These are phyloP conservation scores for Aldabrachelys gigantea DNA, from an alignment of 2,113 vertebrate genomes.

Conservation along the genomic window DNA sequence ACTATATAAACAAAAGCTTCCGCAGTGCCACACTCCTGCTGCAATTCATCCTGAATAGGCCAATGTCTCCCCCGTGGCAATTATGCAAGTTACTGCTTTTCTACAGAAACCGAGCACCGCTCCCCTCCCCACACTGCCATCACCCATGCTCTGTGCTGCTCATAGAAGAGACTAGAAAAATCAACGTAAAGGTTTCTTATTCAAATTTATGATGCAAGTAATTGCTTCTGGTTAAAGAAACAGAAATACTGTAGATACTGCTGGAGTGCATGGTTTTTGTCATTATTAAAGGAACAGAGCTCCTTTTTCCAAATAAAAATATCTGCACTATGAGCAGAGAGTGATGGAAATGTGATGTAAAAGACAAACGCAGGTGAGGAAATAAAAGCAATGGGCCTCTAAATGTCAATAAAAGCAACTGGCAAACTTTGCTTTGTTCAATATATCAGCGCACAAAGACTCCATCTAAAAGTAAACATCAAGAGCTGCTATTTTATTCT, in stretches of 20 bases:
- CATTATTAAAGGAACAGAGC: constrained; percentile 26
- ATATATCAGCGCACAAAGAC: neutral
- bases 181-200: neutral
- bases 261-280: constrained; percentile 50
- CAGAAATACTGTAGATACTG: constrained; percentile 18
- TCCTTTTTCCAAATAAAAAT: constrained; percentile 47
- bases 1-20: neutral
- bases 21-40: neutral
- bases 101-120: neutral
- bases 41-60: neutral
- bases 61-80: neutral
- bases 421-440: constrained; percentile 12
- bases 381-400: constrained; percentile 5
- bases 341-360: constrained; percentile 32
- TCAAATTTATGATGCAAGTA: constrained; percentile 2
- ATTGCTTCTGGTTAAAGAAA: constrained; percentile 48
- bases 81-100: neutral
- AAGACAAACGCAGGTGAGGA: constrained; percentile 43
- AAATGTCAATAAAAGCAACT: neutral
- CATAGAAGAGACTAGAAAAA: neutral
- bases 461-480: neutral
- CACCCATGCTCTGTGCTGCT: neutral
- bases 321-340: constrained; percentile 46
- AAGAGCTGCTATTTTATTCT: neutral
- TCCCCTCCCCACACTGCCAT: neutral